Evolutionary conservation across 2,888 invertebrate species (phyloP), one percentile per base, ranked within the genome.

Genomic region (Machimus atricapillus): DNA sequence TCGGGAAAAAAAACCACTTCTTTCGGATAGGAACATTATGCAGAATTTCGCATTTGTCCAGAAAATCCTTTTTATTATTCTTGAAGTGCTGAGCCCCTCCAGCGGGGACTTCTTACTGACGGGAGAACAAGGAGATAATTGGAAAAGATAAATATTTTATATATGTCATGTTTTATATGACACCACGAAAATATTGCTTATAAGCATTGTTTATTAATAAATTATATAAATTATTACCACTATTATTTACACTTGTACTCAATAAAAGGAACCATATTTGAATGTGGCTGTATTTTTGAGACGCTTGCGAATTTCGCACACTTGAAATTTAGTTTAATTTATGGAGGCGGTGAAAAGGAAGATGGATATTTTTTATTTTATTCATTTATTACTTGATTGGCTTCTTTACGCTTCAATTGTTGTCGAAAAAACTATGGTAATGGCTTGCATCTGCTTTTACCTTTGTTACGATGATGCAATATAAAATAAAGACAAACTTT

Each of bases 151-250:
- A 74, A 34, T 85, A 76, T 77, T 86, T 78, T 86, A 78, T 86
- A 81, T 86, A 87, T 58, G 88, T 88, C 88, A 88, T 88, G 88
- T 88, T 88, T 88, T 88, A 88, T 88, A 88, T 88, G 88, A 87
- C 88, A 88, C 56, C 31, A 79, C 79, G 77, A 86, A 85, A 74
- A 81, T 81, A 86, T 78, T 79, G 34, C 43, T 81, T 85, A 74
- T 58, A 56, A 86, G 19, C 31, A 86, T 86, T 78, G 56, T 56
- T 78, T 86, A 87, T 58, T 77, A 52, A 78, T 83, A 78, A 87
- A 87, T 56, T 83, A 83, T 73, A 86, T 79, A 86, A 86, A 79
- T 86, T 58, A 79, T 78, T 86, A 77, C 56, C 77, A 58, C 43
- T 73, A 85, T 83, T 83, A 58, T 58, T 74, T 85, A 85, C 66